Evolutionary conservation across 1,140 invertebrate genomes (phyloP).

Genomic region (Delia radicum): DNA sequence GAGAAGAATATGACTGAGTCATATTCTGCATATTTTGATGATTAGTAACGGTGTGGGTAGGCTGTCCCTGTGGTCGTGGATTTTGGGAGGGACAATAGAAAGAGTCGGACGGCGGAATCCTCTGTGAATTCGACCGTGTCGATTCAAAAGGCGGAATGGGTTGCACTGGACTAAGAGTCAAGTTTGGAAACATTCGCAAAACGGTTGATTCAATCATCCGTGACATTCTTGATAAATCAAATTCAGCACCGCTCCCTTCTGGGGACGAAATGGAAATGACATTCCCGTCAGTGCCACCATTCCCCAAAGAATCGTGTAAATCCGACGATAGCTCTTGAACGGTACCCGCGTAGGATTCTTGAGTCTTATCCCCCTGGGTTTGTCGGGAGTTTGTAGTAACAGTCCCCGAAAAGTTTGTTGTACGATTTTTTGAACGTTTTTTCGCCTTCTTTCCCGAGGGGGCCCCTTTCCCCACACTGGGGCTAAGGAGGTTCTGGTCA

Average conservation of each 20-base stretch:
- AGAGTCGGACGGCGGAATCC: no score
- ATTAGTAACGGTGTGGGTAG: background rate
- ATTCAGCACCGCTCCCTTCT: no score
- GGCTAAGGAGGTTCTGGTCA: background rate
- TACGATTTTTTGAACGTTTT: background rate
- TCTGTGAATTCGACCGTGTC: no score
- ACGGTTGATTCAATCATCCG: background rate
- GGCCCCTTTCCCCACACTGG: background rate
- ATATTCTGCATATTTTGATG: background rate
- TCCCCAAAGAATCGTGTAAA: background rate
- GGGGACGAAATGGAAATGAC: background rate
- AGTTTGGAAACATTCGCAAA: background rate
- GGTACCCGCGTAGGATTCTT: no score
- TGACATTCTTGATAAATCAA: no score
- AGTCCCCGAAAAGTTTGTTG: background rate
- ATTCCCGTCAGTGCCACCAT: background rate
- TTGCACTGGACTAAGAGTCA: background rate
- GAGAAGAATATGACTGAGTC: background rate
- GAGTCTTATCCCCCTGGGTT: no score
- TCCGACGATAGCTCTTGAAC: no score
- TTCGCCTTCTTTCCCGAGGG: background rate
- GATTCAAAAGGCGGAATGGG: no score
- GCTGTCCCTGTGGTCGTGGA: background rate
- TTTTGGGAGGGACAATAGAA: no score
- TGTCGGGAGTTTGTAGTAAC: no score